Evolutionary conservation across 2,888 invertebrate genomes (phyloP).

Genomic region (Coremacera marginata): DNA sequence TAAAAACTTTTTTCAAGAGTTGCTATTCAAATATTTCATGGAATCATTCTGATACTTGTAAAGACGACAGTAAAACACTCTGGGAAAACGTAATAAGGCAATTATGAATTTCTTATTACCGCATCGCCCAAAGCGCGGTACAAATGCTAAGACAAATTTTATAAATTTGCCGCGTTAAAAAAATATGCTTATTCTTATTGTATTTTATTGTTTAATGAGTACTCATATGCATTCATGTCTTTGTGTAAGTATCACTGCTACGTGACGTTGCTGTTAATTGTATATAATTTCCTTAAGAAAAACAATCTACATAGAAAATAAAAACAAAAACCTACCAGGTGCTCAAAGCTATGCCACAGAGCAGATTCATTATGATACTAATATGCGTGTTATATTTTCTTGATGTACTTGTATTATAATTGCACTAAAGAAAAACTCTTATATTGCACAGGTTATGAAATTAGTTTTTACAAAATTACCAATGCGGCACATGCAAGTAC

Average conservation of each 20-base stretch:
- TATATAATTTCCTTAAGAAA: constrained; percentile 41
- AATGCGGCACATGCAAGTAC: too few species aligned
- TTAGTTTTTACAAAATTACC: too few species aligned
- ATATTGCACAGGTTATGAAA: not conserved
- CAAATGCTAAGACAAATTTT: constrained; percentile 46
- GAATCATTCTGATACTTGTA: not conserved
- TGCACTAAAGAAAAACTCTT: not conserved
- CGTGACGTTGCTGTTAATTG: constrained; percentile 52
- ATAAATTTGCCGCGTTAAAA: constrained; percentile 34
- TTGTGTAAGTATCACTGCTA: constrained; percentile 48
- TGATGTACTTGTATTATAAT: not conserved
- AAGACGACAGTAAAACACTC: not conserved
- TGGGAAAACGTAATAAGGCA: not conserved
- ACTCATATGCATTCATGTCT: constrained; percentile 10
- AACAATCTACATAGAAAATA: not conserved
- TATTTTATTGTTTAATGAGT: not conserved
- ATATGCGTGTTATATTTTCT: not conserved
- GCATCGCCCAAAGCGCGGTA: constrained; percentile 38
- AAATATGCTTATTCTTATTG: not conserved
- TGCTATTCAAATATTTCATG: not conserved
- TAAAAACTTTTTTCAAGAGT: not conserved
- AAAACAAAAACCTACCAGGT: constrained; percentile 5
- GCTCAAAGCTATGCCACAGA: not conserved
- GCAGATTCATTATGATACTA: not conserved
- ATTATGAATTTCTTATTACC: constrained; percentile 6